A percentile compares a stretch with the other conserved stretches of the same genome.
phyloP scores from a whole-genome alignment of 2,797 vertebrate genomes.

The Cichlasoma orientale region DNA sequence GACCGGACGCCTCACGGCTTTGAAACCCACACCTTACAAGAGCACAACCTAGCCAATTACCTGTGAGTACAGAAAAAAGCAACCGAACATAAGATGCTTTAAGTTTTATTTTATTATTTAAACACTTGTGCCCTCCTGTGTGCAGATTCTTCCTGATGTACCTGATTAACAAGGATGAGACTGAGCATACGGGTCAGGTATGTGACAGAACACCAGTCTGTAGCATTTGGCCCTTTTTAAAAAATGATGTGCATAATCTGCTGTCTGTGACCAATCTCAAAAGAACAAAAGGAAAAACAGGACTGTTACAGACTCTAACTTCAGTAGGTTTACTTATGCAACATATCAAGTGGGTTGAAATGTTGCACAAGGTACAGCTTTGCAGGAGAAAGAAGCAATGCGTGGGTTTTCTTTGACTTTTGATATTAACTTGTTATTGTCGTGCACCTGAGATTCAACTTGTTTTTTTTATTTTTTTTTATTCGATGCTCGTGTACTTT shows the following conservation, averaged over 20 bases:
- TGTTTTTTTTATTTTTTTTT: background rate
- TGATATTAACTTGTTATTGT: constrained; percentile 41
- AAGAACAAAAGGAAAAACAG: constrained; percentile 1
- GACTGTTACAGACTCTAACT: constrained; percentile 25
- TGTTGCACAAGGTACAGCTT: constrained; percentile 57
- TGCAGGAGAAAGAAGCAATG: constrained; percentile 54
- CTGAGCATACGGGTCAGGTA: constrained; percentile 98
- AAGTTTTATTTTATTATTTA: background rate
- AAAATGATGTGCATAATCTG: background rate
- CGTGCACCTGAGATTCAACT: constrained; percentile 33
- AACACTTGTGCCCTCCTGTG: background rate
- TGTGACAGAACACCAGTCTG: background rate
- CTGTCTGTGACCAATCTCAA: background rate
- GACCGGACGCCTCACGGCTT: constrained; percentile 96
- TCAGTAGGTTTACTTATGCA: constrained; percentile 59
- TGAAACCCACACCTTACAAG: constrained; percentile 97
- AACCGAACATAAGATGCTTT: background rate
- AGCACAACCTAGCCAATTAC: constrained; percentile 99
- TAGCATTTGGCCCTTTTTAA: background rate
- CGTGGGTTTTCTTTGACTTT: constrained; percentile 64
- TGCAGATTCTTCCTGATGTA: constrained; percentile 98
- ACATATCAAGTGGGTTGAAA: constrained; percentile 45
- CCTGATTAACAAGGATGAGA: constrained; percentile 98
- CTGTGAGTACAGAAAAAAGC: constrained; percentile 86
- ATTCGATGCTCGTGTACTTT: background rate